These are phyloP conservation scores for Alloplasta piceator DNA, from an alignment of 2,888 invertebrate genomes.

Conservation along the genomic window DNA sequence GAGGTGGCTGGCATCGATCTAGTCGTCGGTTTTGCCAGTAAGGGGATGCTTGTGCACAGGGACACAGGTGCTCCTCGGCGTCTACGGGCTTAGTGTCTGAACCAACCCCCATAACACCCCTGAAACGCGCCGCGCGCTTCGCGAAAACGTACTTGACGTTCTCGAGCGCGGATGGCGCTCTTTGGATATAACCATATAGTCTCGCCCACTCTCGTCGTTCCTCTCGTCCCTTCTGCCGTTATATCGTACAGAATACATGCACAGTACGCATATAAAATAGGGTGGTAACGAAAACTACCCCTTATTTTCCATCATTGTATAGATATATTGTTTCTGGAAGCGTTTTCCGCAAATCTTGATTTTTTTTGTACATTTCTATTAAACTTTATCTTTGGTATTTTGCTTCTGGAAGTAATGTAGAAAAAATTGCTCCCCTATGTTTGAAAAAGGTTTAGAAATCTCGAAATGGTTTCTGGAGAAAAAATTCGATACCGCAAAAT, in stretches of 20 bases:
- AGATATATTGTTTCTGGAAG: no score
- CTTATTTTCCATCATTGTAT: no score
- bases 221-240: slow-evolving; percentile 48
- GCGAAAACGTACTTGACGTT: slow-evolving; percentile 65
- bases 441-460: no score
- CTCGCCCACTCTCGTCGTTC: slow-evolving; percentile 45
- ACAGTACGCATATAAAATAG: slow-evolving; percentile 1
- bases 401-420: no score
- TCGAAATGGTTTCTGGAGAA: no score
- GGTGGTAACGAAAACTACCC: no score
- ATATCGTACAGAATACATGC: slow-evolving; percentile 37
- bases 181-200: slow-evolving; percentile 55
- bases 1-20: slow-evolving; percentile 77
- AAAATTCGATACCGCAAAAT: no score
- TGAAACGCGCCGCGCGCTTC: slow-evolving; percentile 41
- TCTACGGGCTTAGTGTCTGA: slow-evolving; percentile 79
- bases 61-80: slow-evolving; percentile 80
- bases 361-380: no score
- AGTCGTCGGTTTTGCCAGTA: slow-evolving; percentile 76
- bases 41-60: slow-evolving; percentile 72
- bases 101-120: slow-evolving; percentile 76
- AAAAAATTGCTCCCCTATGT: no score
- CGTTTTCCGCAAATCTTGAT: no score
- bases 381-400: no score
- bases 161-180: slow-evolving; percentile 57